These are phyloP conservation scores for Rousettus leschenaultii DNA, from an alignment of 2,113 vertebrate genomes.

Conservation along the genomic window DNA sequence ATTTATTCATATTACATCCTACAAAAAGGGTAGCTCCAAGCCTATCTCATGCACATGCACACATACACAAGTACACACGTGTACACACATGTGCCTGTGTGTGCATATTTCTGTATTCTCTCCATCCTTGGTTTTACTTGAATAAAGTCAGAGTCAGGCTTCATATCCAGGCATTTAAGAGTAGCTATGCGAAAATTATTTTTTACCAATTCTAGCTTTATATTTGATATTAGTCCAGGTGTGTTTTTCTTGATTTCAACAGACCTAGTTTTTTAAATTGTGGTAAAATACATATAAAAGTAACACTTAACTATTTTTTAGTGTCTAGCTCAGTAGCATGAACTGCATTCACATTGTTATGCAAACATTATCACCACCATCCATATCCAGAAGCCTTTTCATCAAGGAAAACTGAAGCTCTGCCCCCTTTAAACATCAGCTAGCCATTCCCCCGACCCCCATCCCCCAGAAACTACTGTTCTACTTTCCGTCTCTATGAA, in stretches of 20 bases:
- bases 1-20: neutral
- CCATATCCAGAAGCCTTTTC: neutral
- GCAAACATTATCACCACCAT: neutral
- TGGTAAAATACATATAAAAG: neutral
- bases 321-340: neutral
- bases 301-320: neutral
- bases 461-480: neutral
- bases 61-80: fast-evolving
- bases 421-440: too few relatives aligned
- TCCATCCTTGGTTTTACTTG: neutral
- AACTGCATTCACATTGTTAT: neutral
- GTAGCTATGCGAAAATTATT: neutral
- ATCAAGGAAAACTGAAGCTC: neutral
- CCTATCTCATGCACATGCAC: neutral
- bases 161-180: neutral
- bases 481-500: neutral
- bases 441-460: fast-evolving
- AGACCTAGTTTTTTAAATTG: neutral
- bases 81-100: fast-evolving
- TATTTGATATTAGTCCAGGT: neutral
- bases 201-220: neutral
- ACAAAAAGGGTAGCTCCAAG: neutral
- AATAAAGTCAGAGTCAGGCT: neutral
- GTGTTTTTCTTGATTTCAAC: neutral
- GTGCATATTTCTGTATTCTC: neutral